Conservation (phyloP, 2,113 vertebrate species). For the Mormyrus iriodes region DNA sequence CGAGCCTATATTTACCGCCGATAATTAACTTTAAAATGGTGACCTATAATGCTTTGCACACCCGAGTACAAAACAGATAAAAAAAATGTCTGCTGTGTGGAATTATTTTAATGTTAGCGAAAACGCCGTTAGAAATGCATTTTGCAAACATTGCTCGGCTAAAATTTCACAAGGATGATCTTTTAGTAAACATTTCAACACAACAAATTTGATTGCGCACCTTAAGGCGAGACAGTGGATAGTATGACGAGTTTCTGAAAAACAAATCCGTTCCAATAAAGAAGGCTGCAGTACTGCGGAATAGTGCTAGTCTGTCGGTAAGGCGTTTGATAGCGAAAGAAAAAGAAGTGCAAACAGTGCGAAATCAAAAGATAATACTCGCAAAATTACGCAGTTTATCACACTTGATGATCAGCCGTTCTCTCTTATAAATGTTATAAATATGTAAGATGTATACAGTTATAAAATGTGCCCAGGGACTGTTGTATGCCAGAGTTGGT, state of each 20-base stretch:
- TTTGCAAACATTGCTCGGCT: background rate
- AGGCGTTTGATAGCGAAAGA: background rate
- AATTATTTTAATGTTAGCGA: background rate
- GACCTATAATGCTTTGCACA: background rate
- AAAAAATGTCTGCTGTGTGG: background rate
- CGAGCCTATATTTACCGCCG: no score
- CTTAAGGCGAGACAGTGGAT: background rate
- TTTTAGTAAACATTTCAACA: background rate
- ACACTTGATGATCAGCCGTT: background rate
- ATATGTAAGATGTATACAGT: background rate
- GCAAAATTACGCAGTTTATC: background rate
- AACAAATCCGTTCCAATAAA: background rate
- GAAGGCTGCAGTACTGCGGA: background rate
- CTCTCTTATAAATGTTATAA: background rate
- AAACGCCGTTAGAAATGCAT: background rate
- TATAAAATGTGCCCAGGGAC: background rate
- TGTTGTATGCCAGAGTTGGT: background rate
- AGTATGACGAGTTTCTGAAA: background rate
- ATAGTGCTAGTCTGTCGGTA: background rate
- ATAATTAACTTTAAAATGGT: no score
- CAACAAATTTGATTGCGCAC: background rate
- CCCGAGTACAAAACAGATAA: background rate
- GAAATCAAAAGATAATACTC: background rate
- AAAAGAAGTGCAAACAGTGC: background rate
- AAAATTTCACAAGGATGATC: background rate